Evolutionary conservation across 2,113 vertebrate genomes (phyloP).

Genomic region (Panthera tigris): DNA sequence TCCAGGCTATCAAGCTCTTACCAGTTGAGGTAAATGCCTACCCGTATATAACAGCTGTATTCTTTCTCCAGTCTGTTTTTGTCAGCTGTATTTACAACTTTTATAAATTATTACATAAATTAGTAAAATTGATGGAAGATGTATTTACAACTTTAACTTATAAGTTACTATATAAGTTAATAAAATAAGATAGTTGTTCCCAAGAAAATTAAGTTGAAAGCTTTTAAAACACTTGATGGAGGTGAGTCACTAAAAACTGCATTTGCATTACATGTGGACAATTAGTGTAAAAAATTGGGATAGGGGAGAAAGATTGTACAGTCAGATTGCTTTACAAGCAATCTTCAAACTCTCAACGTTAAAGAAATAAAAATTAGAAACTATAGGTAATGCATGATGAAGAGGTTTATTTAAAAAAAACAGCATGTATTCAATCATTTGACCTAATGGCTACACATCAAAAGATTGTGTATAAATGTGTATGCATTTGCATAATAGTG

Average conservation of each 20-base stretch:
- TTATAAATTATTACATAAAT: not conserved
- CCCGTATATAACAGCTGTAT: not conserved
- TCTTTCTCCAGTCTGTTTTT: not conserved
- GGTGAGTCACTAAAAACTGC: not conserved
- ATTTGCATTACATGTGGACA: not conserved
- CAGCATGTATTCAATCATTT: not conserved
- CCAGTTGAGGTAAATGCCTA: not conserved
- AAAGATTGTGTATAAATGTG: not conserved
- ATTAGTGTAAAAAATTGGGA: not conserved
- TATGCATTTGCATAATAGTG: not conserved
- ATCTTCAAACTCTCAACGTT: not conserved
- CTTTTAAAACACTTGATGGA: not conserved
- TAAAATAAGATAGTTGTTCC: not conserved
- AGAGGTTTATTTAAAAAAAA: not conserved
- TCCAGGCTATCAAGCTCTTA: not conserved
- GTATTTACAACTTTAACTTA: not conserved
- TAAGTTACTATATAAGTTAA: not conserved
- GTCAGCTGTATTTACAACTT: not conserved
- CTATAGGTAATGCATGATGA: not conserved
- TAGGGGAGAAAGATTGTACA: not conserved
- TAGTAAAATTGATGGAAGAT: not conserved
- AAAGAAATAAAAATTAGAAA: slow-evolving; percentile 15
- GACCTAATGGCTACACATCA: not conserved
- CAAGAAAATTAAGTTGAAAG: not conserved
- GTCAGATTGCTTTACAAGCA: not conserved